Conservation (phyloP, 2,113 vertebrate genomes). For the Hipposideros armiger region DNA sequence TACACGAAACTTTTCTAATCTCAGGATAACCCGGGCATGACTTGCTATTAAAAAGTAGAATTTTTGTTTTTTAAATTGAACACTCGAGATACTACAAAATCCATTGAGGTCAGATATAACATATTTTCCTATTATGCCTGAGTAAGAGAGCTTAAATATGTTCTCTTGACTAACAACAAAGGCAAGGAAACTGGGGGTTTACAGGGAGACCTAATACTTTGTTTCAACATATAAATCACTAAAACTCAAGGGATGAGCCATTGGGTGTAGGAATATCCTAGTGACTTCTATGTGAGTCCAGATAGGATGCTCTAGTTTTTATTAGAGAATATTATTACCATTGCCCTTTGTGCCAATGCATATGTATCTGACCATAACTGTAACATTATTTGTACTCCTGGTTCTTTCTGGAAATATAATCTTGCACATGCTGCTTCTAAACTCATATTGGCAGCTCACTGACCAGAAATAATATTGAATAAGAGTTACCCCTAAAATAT, state of each 20-base stretch:
- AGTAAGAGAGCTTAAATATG: constrained; percentile 38
- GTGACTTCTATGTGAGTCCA: background rate
- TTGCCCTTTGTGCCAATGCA: background rate
- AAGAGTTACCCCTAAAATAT: background rate
- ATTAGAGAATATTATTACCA: background rate
- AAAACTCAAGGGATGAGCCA: background rate
- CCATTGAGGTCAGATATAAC: background rate
- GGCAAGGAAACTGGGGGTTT: background rate
- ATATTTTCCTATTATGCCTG: background rate
- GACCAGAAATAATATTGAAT: background rate
- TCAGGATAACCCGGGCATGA: background rate
- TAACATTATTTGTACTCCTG: background rate
- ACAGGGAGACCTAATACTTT: background rate
- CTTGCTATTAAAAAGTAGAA: background rate
- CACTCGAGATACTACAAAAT: constrained; percentile 35
- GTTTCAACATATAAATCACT: background rate
- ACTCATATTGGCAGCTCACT: background rate
- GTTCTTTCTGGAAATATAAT: background rate
- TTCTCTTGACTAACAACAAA: background rate
- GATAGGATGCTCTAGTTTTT: background rate
- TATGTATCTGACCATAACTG: background rate
- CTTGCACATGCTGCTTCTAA: background rate
- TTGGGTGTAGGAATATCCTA: background rate
- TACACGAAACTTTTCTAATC: background rate
- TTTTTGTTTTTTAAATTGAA: background rate